Conservation (phyloP, 1,140 invertebrate species). For the Ceratoteleas bidentatus region DNA sequence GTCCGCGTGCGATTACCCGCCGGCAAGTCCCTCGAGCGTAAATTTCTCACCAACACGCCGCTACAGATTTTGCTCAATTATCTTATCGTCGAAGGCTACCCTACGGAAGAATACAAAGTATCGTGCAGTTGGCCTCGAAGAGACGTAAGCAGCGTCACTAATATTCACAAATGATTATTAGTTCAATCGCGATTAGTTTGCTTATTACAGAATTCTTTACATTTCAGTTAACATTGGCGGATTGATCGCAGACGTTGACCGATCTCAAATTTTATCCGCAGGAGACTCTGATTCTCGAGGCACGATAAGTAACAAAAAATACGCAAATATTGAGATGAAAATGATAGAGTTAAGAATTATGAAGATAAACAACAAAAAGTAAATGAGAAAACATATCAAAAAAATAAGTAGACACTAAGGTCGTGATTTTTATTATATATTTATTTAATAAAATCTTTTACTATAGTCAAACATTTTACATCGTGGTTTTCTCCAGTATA, state of each 20-base stretch:
- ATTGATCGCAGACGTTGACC: constrained; percentile 88
- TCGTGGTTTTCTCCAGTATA: constrained; percentile 34
- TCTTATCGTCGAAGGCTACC: constrained; percentile 89
- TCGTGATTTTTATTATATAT: constrained; percentile 77
- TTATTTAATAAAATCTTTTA: constrained; percentile 75
- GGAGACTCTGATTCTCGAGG: constrained; percentile 95
- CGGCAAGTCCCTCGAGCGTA: constrained; percentile 87
- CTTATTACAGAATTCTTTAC: no score
- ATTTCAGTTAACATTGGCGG: constrained; percentile 90
- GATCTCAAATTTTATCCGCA: constrained; percentile 93
- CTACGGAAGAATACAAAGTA: constrained; percentile 93
- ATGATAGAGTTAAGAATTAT: constrained; percentile 33
- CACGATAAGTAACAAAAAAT: constrained; percentile 85
- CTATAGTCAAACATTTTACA: constrained; percentile 62
- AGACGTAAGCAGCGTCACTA: no score
- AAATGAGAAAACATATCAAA: constrained; percentile 33
- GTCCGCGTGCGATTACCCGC: constrained; percentile 90
- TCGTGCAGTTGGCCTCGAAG: constrained; percentile 94
- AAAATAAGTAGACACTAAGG: constrained; percentile 72
- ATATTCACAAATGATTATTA: no score
- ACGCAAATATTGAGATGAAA: constrained; percentile 69
- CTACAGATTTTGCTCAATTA: constrained; percentile 91
- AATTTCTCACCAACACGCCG: constrained; percentile 86
- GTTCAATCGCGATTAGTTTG: no score
- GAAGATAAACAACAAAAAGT: constrained; percentile 71